Evolutionary conservation across 2,888 invertebrate species (phyloP).

Genomic region (Phyllotreta striolata): DNA sequence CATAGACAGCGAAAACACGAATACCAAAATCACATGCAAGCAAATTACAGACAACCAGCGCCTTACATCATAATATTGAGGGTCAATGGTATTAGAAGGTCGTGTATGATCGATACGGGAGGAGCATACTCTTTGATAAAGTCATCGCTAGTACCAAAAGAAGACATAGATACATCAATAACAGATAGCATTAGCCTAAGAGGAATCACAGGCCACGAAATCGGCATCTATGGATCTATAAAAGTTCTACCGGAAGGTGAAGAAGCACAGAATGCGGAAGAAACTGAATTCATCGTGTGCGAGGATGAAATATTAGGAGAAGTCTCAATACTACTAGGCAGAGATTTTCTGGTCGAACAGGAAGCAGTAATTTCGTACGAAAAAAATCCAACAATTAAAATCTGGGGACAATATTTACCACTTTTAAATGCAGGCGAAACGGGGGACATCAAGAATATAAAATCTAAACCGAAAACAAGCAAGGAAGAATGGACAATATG

Average conservation of each 20-base stretch:
- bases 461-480: background rate
- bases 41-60: no score
- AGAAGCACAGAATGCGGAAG: no score
- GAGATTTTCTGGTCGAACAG: background rate
- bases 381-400: background rate
- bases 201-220: constrained; percentile 3
- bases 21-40: no score
- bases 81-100: no score
- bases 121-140: constrained; percentile 1
- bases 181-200: background rate
- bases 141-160: background rate
- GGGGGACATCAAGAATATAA: background rate
- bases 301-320: constrained; percentile 11
- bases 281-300: background rate
- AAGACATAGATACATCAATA: background rate
- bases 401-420: background rate
- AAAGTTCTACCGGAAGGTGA: background rate
- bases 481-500: background rate
- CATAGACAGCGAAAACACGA: no score
- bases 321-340: background rate
- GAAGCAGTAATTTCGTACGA: background rate
- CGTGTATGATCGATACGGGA: background rate
- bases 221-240: background rate
- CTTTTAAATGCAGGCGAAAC: background rate
- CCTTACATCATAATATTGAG: no score